These are phyloP conservation scores for Aurelia sp. DNA, from an alignment of 30 jellyfish, hydroid and myxozoan genomes.

Conservation along the genomic window DNA sequence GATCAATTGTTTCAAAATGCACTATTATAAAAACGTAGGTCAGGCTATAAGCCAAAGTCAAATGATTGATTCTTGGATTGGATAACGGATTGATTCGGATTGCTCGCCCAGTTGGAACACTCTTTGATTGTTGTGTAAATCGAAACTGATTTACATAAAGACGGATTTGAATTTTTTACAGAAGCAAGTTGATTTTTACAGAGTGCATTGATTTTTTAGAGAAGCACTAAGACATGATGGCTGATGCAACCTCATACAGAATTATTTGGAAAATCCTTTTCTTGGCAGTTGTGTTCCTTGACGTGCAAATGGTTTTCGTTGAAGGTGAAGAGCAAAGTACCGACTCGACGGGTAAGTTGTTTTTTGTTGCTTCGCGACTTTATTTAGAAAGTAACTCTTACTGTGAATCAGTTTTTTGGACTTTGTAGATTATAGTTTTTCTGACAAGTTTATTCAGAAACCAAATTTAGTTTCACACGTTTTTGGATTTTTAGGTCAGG, in stretches of 20 bases:
- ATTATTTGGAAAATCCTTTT: conserved; percentile 3
- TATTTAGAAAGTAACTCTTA: no score
- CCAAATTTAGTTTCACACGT: no score
- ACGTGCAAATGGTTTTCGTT: not conserved
- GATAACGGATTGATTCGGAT: not conserved
- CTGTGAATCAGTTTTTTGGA: no score
- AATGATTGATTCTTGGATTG: not conserved
- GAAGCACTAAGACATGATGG: not conserved
- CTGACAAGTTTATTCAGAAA: no score
- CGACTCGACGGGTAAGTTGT: not conserved
- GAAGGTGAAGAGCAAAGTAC: not conserved
- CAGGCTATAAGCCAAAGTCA: conserved; percentile 1
- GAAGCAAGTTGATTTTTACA: no score
- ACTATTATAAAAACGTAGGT: conserved; percentile 8
- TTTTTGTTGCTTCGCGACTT: not conserved
- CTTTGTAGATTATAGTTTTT: no score
- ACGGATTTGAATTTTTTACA: no score
- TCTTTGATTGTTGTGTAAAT: no score
- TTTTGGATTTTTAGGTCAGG: no score
- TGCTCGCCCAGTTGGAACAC: not conserved
- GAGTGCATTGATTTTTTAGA: no score
- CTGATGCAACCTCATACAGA: not conserved
- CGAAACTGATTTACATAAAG: no score
- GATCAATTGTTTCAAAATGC: conserved; percentile 12
- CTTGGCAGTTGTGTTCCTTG: not conserved